Percentiles rank a stretch among this genome's conserved stretches.
These are phyloP conservation scores for Xyrauchen texanus DNA, from an alignment of 2,113 vertebrate species.

Conservation along the genomic window DNA sequence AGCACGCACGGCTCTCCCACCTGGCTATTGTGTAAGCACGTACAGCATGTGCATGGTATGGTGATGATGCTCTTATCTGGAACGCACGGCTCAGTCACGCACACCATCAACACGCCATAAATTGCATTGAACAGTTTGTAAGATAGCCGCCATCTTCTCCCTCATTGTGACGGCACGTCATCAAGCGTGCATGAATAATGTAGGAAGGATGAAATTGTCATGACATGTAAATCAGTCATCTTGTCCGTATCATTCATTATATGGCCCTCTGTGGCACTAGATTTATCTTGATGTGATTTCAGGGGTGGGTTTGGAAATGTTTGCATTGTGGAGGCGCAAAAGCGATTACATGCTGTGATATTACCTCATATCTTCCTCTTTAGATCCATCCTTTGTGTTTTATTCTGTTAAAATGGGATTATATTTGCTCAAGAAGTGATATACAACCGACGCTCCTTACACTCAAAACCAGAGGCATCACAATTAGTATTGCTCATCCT, in stretches of 20 bases:
- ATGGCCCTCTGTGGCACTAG: too few relatives aligned
- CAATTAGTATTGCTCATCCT: too few relatives aligned
- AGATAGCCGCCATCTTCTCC: slow-evolving; percentile 2
- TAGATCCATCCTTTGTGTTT: background rate
- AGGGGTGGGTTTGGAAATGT: background rate
- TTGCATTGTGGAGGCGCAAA: background rate
- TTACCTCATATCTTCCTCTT: slow-evolving; percentile 12
- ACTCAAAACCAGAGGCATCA: too few relatives aligned
- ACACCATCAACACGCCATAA: slow-evolving; percentile 18
- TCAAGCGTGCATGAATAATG: slow-evolving; percentile 22
- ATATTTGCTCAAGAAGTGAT: background rate
- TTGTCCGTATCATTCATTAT: slow-evolving; percentile 1
- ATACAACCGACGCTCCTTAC: too few relatives aligned
- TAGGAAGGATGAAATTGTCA: slow-evolving; percentile 13
- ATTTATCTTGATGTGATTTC: slow-evolving; percentile 10
- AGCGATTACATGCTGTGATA: background rate
- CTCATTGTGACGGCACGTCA: background rate
- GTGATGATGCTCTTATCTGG: slow-evolving; percentile 5
- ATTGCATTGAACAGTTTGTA: slow-evolving; percentile 21
- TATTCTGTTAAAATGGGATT: background rate
- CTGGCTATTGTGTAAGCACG: background rate
- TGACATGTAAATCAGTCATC: slow-evolving; percentile 42
- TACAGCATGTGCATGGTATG: background rate
- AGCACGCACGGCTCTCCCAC: background rate
- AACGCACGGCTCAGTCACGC: background rate